Evolutionary conservation across 1,140 invertebrate genomes (phyloP), one percentile per base, ranked within the genome.

Genomic region (Diachasmimorpha longicaudata): DNA sequence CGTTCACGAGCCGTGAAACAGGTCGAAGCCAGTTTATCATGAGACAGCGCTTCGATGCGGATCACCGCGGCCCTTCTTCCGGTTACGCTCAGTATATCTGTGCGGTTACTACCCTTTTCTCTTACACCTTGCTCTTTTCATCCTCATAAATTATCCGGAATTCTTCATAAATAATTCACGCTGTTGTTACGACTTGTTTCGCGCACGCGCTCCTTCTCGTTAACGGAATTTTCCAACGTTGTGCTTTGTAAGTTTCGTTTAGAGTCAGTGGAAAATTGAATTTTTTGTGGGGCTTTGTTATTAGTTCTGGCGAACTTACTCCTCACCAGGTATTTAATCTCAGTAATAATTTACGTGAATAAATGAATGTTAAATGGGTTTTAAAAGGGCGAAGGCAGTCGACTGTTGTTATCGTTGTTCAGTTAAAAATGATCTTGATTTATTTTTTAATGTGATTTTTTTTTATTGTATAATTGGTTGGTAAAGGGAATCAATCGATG

Each of bases 101-200:
- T 70, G 37, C 42, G 39, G 37, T 71, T 71, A 44, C 31, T 31
- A 31, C 23, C 19, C 70, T 48, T 52, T 52, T 71, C 46, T 16
- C 19, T 31, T n/a, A 31, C 39, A 71, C 44, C 23, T 46, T 46
- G 14, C 42, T 71, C 44, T 71, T 39, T 70, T 44, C 37, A 10
- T 36, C 44, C 37, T 11, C 70, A 25, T 21, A n/a, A 46, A 52
- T 48, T 71, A n/a, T 9, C 16, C 42, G 4, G 42, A 52, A 48
- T n/a, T 46, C 11, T 71, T n/a, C 23, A 71, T 44, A 46, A 71
- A 31, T 71, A 44, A 48, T 71, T 52, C 69, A 79, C 79, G 79
- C 39, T 75, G 67, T 19, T 70, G 16, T 77, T 77, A 72, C 74
- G 44, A 36, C 19, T n/a, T 69, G 11, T 72, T 58, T 69, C 74